phyloP scores from a whole-genome alignment of 2,888 invertebrate genomes.

The Ptychoptera contaminata region DNA sequence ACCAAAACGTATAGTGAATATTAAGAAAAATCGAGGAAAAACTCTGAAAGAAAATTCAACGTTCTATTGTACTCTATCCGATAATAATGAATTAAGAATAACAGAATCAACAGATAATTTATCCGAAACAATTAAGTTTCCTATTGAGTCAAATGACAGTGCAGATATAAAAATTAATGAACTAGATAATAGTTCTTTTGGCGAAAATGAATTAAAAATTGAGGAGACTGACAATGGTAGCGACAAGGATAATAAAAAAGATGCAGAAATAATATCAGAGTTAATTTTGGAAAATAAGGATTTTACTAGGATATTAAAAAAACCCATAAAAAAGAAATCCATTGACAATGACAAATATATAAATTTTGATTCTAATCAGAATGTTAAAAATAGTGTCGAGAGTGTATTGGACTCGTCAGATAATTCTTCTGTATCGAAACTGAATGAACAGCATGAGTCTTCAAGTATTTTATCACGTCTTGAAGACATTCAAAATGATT shows the following conservation, averaged over 20 bases:
- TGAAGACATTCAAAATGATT: conserved; percentile 4
- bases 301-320: conserved; percentile 61
- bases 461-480: conserved; percentile 1
- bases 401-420: not conserved
- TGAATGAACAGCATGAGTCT: not conserved
- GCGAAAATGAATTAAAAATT: conserved; percentile 10
- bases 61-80: conserved; percentile 52
- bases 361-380: conserved; percentile 10
- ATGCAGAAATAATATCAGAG: conserved; percentile 51
- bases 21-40: conserved; percentile 49
- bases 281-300: conserved; percentile 68
- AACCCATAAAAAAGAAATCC: conserved; percentile 42
- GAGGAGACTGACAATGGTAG: conserved; percentile 11
- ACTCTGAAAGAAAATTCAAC: conserved; percentile 41
- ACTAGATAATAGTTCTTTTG: conserved; percentile 9
- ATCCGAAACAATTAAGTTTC: conserved; percentile 13
- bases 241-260: conserved; percentile 50
- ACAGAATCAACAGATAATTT: conserved; percentile 48
- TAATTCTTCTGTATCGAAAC: not conserved
- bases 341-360: conserved; percentile 14
- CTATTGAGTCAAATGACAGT: conserved; percentile 24
- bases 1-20: conserved; percentile 53
- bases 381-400: no score
- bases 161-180: conserved; percentile 5
- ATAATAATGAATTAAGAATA: conserved; percentile 39